Base-by-base conservation (phyloP, 2,797 vertebrate species). In the Mormyrus hasselquistii region DNA sequence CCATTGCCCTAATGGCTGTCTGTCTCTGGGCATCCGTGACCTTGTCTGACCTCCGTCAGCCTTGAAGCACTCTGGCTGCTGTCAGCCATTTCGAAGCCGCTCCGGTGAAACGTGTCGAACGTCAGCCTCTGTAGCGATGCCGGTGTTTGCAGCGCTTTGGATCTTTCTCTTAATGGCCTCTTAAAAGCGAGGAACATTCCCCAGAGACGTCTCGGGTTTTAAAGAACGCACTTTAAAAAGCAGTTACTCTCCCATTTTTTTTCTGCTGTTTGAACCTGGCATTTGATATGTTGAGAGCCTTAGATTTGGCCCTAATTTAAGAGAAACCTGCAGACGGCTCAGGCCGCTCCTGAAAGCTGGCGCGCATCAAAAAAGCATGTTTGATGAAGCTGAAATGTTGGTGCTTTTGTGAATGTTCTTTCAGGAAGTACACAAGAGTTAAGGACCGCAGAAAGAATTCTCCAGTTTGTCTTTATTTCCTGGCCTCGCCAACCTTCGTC, bases 391-490 rank as follows among this genome's bases (percentile, higher is more conserved):
- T 85, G 2, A 89, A 85, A 88, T 90, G 59, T 22, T 89, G 52
- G 38, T 47, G 89, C 55, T 59, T 90, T 91, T 91, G 89, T 49
- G 47, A 14, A 50, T 88, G 47, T 82, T 91, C 91, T 92, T 86
- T 91, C 87, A 87, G 88, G 89, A 89, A 90, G 83, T 69, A 92
- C 90, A 12, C 34, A 44, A n/a, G 25, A n/a, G 83, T 92, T 90
- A 90, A 89, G 83, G 59, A 73, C 86, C 89, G 89, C 84, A 49
- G 87, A 44, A 89, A 92, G 38, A 76, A 90, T 91, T 91, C 88
- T 90, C 88, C 44, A 87, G 91, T 92, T 76, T 89, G 89, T 90
- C 89, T 91, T 90, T 90, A 91, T 92, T 89, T 47, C 73, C 90
- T 82, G 76, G 19, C 84, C 73, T 34, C 87, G 16, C 82, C 29